A percentile compares a stretch with the other conserved stretches of the same genome.
Evolutionary conservation across 2,113 vertebrate genomes (phyloP).

Genomic region (Cichladusa arquata): DNA sequence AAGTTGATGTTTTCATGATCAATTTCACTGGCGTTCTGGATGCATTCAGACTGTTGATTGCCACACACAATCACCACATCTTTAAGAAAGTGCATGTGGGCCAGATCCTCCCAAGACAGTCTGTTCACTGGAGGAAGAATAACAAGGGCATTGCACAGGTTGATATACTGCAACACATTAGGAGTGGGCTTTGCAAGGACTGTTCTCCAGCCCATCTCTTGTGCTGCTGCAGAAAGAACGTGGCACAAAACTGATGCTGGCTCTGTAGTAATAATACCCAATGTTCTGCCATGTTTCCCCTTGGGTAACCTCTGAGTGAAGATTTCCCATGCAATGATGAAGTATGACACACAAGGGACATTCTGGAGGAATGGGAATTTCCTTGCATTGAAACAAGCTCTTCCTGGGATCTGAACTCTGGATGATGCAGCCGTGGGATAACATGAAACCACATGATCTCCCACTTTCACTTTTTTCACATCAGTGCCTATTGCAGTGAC

Average conservation of each 20-base stretch:
- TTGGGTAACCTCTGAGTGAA: slow-evolving; percentile 60
- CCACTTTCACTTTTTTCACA: slow-evolving; percentile 75
- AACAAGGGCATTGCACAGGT: slow-evolving; percentile 69
- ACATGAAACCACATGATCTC: slow-evolving; percentile 79
- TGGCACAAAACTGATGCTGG: slow-evolving; percentile 72
- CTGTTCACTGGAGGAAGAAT: slow-evolving; percentile 73
- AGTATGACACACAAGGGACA: slow-evolving; percentile 81
- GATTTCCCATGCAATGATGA: slow-evolving; percentile 81
- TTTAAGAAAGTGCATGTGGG: slow-evolving; percentile 34
- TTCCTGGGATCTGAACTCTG: slow-evolving; percentile 74
- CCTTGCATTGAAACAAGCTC: slow-evolving; percentile 73
- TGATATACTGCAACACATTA: neutral
- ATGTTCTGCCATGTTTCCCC: slow-evolving; percentile 55
- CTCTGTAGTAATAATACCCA: slow-evolving; percentile 76
- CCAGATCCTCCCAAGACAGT: slow-evolving; percentile 15
- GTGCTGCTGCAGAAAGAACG: slow-evolving; percentile 74
- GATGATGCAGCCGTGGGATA: slow-evolving; percentile 75
- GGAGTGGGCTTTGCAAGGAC: slow-evolving; percentile 25
- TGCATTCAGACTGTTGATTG: slow-evolving; percentile 21
- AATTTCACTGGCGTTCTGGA: slow-evolving; percentile 5
- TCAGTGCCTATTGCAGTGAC: slow-evolving; percentile 74
- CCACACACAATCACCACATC: slow-evolving; percentile 75
- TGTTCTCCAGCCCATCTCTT: slow-evolving; percentile 77
- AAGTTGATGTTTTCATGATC: slow-evolving; percentile 67
- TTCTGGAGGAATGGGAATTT: slow-evolving; percentile 73